Conservation (phyloP, 2,113 vertebrate genomes). For the Pimephales promelas region DNA sequence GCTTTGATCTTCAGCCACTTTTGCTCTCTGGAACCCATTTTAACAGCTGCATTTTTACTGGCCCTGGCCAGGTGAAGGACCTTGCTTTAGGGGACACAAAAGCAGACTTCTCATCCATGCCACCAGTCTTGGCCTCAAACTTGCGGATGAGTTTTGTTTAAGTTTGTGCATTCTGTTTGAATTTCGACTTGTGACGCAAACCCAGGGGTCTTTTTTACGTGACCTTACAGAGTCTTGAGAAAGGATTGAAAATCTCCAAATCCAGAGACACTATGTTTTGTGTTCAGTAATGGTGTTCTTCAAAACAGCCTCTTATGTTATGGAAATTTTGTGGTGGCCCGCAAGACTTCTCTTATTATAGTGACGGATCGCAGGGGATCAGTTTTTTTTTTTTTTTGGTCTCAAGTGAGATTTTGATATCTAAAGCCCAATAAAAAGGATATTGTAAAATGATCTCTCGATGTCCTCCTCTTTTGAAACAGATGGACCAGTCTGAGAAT, state of each 20-base stretch:
- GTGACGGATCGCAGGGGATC: not conserved
- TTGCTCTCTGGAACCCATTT: constrained; percentile 58
- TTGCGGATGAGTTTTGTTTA: not conserved
- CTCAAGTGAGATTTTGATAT: not conserved
- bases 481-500: constrained; percentile 67
- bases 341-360: not conserved
- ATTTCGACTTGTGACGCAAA: not conserved
- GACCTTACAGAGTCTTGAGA: not conserved
- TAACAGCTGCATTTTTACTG: constrained; percentile 48
- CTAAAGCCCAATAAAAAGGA: constrained; percentile 17
- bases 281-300: constrained; percentile 66
- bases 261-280: constrained; percentile 35
- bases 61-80: constrained; percentile 62
- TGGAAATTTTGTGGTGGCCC: not conserved
- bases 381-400: not conserved
- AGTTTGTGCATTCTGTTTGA: constrained; percentile 14
- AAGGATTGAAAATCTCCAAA: constrained; percentile 8
- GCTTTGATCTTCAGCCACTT: constrained; percentile 58
- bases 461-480: constrained; percentile 54
- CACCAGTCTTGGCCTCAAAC: not conserved
- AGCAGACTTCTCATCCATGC: constrained; percentile 26
- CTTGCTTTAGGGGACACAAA: constrained; percentile 51
- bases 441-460: constrained; percentile 21
- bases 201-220: not conserved
- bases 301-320: constrained; percentile 56